A percentile compares a stretch with the other conserved stretches of the same genome.
Evolutionary conservation across 1,140 invertebrate species (phyloP).

Genomic region (Drosophila persimilis): DNA sequence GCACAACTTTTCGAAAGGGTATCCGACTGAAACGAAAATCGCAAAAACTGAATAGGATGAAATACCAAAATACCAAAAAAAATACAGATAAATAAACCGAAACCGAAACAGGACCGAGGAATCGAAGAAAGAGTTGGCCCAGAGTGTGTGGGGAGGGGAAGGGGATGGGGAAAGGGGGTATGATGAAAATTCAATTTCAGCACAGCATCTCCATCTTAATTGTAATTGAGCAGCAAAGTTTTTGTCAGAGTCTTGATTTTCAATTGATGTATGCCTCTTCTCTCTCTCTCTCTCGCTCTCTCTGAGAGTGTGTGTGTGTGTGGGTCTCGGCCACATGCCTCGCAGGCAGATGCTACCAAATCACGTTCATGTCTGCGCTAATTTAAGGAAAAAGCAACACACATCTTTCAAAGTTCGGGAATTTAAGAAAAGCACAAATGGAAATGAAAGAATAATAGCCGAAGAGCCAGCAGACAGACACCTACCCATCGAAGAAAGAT

Average conservation of each 20-base stretch:
- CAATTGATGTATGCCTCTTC: slow-evolving; percentile 54
- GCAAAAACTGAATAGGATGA: slow-evolving; percentile 19
- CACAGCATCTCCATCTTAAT: slow-evolving; percentile 80
- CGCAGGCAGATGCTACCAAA: slow-evolving; percentile 9
- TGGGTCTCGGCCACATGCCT: not conserved
- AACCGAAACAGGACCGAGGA: slow-evolving; percentile 12
- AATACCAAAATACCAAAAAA: slow-evolving; percentile 1
- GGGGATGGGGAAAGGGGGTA: slow-evolving; percentile 5
- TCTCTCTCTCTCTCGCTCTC: no score
- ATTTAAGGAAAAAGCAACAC: slow-evolving; percentile 37
- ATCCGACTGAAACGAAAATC: slow-evolving; percentile 51
- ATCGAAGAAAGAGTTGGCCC: no score
- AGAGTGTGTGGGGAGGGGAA: no score
- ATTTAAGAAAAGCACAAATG: slow-evolving; percentile 20
- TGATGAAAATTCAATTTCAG: slow-evolving; percentile 76
- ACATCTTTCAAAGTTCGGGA: no score
- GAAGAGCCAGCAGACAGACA: slow-evolving; percentile 1
- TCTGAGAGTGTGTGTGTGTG: slow-evolving; percentile 6
- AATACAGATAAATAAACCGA: slow-evolving; percentile 35
- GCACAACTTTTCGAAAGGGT: slow-evolving; percentile 16
- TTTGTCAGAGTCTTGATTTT: slow-evolving; percentile 75
- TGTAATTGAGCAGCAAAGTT: slow-evolving; percentile 81
- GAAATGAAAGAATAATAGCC: slow-evolving; percentile 69
- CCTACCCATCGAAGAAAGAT: no score
- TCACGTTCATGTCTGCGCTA: slow-evolving; percentile 50